phyloP scores from a whole-genome alignment of 2,888 invertebrate genomes.

The Melipona bicolor region DNA sequence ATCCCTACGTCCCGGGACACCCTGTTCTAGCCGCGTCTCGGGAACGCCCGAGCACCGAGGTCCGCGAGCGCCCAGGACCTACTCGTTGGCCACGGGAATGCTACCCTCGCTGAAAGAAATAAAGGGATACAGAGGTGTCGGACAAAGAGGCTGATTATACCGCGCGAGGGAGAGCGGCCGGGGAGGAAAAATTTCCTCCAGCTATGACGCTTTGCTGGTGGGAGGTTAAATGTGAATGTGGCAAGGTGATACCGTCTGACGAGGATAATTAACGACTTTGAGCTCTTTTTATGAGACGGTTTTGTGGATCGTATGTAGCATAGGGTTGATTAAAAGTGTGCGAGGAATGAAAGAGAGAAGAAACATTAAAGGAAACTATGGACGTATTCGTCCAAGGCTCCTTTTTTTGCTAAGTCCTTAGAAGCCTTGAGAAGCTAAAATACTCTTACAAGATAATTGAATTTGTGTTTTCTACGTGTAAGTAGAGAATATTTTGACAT shows the following conservation, averaged over 20 bases:
- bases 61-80: slow-evolving; percentile 7
- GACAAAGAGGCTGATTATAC: slow-evolving; percentile 54
- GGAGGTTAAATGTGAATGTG: slow-evolving; percentile 29
- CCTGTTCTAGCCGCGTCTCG: slow-evolving; percentile 37
- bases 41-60: neutral
- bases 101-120: slow-evolving; percentile 34
- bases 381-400: too few relatives aligned
- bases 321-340: neutral
- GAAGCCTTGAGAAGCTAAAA: too few relatives aligned
- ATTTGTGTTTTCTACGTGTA: too few relatives aligned
- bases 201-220: slow-evolving; percentile 8
- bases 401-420: too few relatives aligned
- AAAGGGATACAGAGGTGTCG: slow-evolving; percentile 36
- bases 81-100: neutral
- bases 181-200: slow-evolving; percentile 18
- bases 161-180: neutral
- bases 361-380: too few relatives aligned
- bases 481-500: too few relatives aligned
- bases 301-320: neutral
- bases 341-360: too few relatives aligned
- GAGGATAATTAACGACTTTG: neutral
- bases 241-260: neutral
- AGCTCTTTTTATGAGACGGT: neutral
- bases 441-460: too few relatives aligned
- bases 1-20: slow-evolving; percentile 71